Percentiles rank a stretch among this genome's conserved stretches.
phyloP scores from a whole-genome alignment of 2,113 vertebrate species.

The Oncorhynchus keta region DNA sequence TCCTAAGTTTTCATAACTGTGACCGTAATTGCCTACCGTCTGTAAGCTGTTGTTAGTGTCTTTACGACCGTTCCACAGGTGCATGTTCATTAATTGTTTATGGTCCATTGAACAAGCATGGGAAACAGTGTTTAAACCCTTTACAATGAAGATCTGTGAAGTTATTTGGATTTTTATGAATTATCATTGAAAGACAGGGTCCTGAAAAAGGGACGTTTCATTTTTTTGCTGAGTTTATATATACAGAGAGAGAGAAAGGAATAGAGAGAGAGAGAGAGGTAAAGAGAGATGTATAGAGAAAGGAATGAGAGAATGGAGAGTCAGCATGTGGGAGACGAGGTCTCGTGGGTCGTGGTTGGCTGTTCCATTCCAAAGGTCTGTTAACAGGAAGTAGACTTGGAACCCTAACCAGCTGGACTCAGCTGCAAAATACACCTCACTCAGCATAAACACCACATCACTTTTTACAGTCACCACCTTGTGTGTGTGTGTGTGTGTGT shows the following conservation, averaged over 20 bases:
- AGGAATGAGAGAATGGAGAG: constrained; percentile 13
- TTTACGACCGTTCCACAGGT: no score
- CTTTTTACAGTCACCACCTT: neutral
- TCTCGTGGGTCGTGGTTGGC: neutral
- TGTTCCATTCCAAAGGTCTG: neutral
- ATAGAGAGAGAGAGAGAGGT: neutral
- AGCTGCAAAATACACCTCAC: neutral
- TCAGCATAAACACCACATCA: constrained; percentile 14
- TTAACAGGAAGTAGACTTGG: neutral
- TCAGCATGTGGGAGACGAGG: neutral
- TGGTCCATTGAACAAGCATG: no score
- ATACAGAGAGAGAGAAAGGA: neutral
- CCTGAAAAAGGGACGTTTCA: no score
- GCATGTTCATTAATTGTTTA: no score
- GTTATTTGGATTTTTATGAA: no score
- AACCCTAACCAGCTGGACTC: neutral
- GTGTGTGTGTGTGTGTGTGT: constrained; percentile 1
- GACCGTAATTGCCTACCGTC: no score
- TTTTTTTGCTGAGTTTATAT: no score
- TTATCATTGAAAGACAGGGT: no score
- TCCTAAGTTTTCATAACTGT: no score
- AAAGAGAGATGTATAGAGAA: neutral
- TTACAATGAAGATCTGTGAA: no score
- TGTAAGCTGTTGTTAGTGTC: no score
- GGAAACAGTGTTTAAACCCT: no score